Evolutionary conservation across 2,888 invertebrate species (phyloP).

Genomic region (Meloe dianella): DNA sequence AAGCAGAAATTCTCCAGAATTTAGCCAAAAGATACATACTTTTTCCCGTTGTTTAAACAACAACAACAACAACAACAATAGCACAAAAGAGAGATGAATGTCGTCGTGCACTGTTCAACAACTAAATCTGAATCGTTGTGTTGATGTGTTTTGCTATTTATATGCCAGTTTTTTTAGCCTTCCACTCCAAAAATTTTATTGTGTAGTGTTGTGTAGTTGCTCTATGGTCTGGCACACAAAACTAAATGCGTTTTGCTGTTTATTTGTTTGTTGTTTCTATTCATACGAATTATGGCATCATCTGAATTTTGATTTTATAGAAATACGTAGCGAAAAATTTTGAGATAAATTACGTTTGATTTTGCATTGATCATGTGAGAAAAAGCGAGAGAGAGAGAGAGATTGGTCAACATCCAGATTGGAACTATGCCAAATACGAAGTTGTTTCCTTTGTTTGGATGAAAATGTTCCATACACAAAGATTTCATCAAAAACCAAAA

Average conservation of each 20-base stretch:
- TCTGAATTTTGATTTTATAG: too few relatives aligned
- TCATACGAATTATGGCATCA: slow-evolving; percentile 38
- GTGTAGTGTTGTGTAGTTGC: background rate
- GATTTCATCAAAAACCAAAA: background rate
- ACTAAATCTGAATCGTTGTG: background rate
- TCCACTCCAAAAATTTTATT: background rate
- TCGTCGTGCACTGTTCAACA: too few relatives aligned
- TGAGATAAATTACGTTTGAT: slow-evolving; percentile 13
- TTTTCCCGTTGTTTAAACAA: too few relatives aligned
- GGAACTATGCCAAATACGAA: slow-evolving; percentile 66
- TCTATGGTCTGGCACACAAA: too few relatives aligned
- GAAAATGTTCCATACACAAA: slow-evolving; percentile 25
- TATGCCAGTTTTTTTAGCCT: slow-evolving; percentile 6
- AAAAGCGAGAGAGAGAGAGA: background rate
- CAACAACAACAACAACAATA: background rate
- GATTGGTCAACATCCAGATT: slow-evolving; percentile 60
- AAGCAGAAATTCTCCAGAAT: too few relatives aligned
- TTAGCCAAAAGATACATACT: slow-evolving; percentile 15
- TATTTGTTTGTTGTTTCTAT: too few relatives aligned
- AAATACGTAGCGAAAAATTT: too few relatives aligned
- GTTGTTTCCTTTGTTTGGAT: slow-evolving; percentile 52
- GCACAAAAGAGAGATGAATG: too few relatives aligned
- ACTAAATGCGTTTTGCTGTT: too few relatives aligned
- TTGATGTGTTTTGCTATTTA: slow-evolving; percentile 8
- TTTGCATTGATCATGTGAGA: slow-evolving; percentile 34